Conservation (phyloP, 1,140 invertebrate genomes). For the Apocrypta bakeri region DNA sequence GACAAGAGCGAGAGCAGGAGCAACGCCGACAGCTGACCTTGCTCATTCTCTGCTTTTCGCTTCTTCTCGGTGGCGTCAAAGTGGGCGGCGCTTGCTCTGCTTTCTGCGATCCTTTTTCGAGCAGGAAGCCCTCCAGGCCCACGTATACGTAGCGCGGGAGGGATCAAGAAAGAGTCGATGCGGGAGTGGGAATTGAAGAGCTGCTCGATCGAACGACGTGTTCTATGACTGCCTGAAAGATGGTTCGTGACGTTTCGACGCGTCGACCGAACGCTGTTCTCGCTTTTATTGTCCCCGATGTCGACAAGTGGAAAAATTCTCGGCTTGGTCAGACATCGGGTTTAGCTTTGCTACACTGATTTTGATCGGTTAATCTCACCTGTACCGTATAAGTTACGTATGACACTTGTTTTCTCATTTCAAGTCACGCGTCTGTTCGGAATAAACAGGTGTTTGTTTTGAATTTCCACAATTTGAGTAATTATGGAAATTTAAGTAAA, state of each 20-base stretch:
- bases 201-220: background rate
- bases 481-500: too few relatives aligned
- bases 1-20: constrained; percentile 65
- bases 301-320: constrained; percentile 4
- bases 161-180: background rate
- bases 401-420: too few relatives aligned
- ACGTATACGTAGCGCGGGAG: background rate
- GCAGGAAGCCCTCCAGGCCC: background rate
- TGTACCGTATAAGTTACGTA: too few relatives aligned
- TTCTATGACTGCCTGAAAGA: constrained; percentile 40
- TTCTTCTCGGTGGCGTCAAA: constrained; percentile 45
- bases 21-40: constrained; percentile 69
- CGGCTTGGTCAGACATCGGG: background rate
- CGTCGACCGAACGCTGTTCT: background rate
- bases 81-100: constrained; percentile 58
- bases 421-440: too few relatives aligned
- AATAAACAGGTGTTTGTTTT: too few relatives aligned
- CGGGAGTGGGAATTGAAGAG: constrained; percentile 7
- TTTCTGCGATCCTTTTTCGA: constrained; percentile 29
- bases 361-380: background rate
- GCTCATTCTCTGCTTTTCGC: constrained; percentile 53
- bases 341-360: background rate
- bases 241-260: constrained; percentile 27
- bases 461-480: too few relatives aligned
- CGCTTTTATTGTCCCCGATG: background rate